Percentiles rank a stretch among this genome's conserved stretches.
These are phyloP conservation scores for Drosophila acutilabella DNA, from an alignment of 2,888 invertebrate genomes.

Conservation along the genomic window DNA sequence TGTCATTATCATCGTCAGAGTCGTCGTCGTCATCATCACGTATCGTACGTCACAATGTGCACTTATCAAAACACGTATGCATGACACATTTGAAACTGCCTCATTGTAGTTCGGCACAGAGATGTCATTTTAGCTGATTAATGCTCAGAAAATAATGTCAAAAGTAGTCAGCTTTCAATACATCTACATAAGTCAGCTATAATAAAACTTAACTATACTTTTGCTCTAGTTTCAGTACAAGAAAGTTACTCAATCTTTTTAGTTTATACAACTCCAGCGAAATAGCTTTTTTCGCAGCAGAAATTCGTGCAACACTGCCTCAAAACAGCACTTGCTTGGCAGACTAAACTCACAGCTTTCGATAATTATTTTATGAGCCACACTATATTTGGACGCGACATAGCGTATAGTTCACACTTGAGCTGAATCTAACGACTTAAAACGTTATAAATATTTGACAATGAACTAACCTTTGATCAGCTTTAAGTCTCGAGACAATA, in stretches of 20 bases:
- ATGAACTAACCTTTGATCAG: slow-evolving; percentile 12
- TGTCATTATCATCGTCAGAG: slow-evolving; percentile 5
- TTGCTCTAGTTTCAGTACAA: no score
- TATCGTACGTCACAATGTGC: neutral
- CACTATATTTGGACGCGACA: slow-evolving; percentile 9
- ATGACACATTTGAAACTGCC: slow-evolving; percentile 11
- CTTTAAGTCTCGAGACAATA: neutral
- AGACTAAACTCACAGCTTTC: slow-evolving; percentile 8
- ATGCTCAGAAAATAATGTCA: no score
- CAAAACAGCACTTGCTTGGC: slow-evolving; percentile 17
- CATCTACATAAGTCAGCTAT: neutral
- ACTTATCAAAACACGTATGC: slow-evolving; percentile 12
- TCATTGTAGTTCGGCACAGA: no score
- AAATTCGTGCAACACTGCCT: neutral
- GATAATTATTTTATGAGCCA: slow-evolving; percentile 20
- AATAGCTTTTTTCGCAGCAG: no score
- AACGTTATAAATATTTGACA: slow-evolving; percentile 17
- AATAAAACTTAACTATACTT: no score
- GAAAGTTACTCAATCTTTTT: no score
- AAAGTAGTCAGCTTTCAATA: no score
- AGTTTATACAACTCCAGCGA: no score
- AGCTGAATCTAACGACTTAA: neutral
- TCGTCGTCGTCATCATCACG: slow-evolving; percentile 1
- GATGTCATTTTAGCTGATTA: no score
- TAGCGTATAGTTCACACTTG: slow-evolving; percentile 8